Evolutionary conservation across 2,113 vertebrate species (phyloP).

Genomic region (Trinectes maculatus): DNA sequence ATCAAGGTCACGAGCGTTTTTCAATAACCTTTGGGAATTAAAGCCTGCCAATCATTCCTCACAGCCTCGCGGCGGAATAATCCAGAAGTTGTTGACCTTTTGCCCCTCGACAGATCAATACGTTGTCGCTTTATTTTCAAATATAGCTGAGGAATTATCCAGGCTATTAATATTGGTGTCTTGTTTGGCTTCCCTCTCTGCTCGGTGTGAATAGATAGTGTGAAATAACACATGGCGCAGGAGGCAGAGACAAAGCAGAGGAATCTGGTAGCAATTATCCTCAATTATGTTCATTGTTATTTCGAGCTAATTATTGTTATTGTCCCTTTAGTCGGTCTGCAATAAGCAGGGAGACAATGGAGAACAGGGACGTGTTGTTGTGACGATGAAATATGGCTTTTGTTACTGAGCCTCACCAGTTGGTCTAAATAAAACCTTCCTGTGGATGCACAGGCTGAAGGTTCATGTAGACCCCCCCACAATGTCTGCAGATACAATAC

Average conservation of each 20-base stretch:
- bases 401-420: constrained; percentile 44
- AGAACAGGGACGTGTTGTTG: constrained; percentile 49
- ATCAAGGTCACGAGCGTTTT: constrained; percentile 76
- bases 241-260: constrained; percentile 56
- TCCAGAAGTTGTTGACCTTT: constrained; percentile 61
- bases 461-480: constrained; percentile 5
- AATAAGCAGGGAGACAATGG: constrained; percentile 57
- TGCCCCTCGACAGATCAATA: constrained; percentile 64
- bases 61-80: constrained; percentile 43
- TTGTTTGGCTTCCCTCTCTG: constrained; percentile 44
- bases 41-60: constrained; percentile 67
- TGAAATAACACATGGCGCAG: constrained; percentile 72
- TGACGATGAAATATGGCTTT: constrained; percentile 60
- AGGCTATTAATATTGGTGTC: constrained; percentile 62
- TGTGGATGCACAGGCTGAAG: constrained; percentile 36
- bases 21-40: constrained; percentile 74
- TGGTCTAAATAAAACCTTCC: constrained; percentile 58
- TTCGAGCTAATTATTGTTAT: constrained; percentile 81
- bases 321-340: constrained; percentile 70
- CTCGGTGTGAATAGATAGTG: constrained; percentile 57
- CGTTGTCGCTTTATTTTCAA: constrained; percentile 25
- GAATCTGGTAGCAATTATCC: constrained; percentile 75
- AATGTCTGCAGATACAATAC: constrained; percentile 3
- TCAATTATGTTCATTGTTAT: constrained; percentile 79
- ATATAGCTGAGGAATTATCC: constrained; percentile 27